Conservation (phyloP, 2,113 vertebrate genomes). For the Phyllostomus discolor region DNA sequence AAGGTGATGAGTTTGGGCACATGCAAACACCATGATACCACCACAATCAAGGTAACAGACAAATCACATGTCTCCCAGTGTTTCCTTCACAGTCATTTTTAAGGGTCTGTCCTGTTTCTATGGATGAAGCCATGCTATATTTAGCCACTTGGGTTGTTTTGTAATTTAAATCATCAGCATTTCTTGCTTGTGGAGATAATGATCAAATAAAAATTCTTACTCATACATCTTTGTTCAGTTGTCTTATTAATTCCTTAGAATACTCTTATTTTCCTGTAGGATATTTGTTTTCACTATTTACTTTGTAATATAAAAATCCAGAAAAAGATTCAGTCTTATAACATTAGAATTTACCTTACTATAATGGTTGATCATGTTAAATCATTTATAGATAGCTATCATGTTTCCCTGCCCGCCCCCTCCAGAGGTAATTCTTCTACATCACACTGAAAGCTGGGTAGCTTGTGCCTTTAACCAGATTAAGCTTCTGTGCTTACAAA, state of each 20-base stretch:
- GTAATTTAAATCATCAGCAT: background rate
- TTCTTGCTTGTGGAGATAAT: background rate
- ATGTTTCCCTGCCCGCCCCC: background rate
- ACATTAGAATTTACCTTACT: background rate
- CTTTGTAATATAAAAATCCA: background rate
- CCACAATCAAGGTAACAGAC: background rate
- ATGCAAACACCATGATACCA: background rate
- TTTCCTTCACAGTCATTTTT: background rate
- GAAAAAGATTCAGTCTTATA: background rate
- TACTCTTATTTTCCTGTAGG: background rate
- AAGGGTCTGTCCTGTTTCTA: background rate
- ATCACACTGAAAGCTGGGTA: background rate
- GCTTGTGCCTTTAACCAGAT: background rate
- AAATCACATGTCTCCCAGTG: background rate
- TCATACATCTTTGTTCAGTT: background rate
- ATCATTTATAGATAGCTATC: background rate
- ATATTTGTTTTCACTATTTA: background rate
- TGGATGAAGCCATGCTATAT: background rate
- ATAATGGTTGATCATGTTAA: background rate
- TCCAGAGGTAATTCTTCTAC: background rate
- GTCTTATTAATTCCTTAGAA: background rate
- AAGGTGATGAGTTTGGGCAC: background rate
- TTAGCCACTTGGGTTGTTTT: background rate
- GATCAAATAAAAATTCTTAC: background rate
- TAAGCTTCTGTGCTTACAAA: background rate